Evolutionary conservation across 1,140 invertebrate genomes (phyloP), one percentile per base, ranked within the genome.

Genomic region (Brachystomella parvula): DNA sequence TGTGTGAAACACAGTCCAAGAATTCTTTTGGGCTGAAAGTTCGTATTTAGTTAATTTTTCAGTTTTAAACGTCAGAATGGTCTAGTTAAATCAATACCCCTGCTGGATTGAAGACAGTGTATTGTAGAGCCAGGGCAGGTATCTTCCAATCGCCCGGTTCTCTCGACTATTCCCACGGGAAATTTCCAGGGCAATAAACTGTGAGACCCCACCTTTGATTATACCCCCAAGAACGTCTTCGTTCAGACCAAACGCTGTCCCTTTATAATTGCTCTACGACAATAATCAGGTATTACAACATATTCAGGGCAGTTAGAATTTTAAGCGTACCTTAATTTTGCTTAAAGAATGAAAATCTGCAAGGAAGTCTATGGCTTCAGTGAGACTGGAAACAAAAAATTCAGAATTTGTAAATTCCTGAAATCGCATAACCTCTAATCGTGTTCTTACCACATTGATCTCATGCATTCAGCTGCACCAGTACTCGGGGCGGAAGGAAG

Each of bases 191-290:
- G 94, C 92, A 56, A 97, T 82, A 79, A 89, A 97, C 79, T 98
- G 95, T 0, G 95, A 91, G 57, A 98, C 85, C 19, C 92, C 94
- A 61, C 94, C 92, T 79, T 98, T 98, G 15, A 99, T 82, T 28
- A 93, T 89, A 9, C 92, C 93, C 9, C 95, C 95, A 26, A 98
- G 79, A 0, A 94, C 96, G 77, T 99, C 96, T 78, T 98, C 89
- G 78, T 94, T 94, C 63, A 97, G 79, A 29, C 89, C 89, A 68
- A 86, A 86, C 69, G 85, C 82, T 68, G 84, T 79, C 1, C 87
- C 87, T 78, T 90, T 91, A 75, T 84, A 86, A 72, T 89, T 90
- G 74, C 87, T 90, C 89, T 92, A 74, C 39, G 80, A 80, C 9
- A 47, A 2, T 32, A 63, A 47, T 19, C 3, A 47, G 33, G 6